Evolutionary conservation across 2,797 vertebrate genomes (phyloP).

Genomic region (Rhinophrynus dorsalis): DNA sequence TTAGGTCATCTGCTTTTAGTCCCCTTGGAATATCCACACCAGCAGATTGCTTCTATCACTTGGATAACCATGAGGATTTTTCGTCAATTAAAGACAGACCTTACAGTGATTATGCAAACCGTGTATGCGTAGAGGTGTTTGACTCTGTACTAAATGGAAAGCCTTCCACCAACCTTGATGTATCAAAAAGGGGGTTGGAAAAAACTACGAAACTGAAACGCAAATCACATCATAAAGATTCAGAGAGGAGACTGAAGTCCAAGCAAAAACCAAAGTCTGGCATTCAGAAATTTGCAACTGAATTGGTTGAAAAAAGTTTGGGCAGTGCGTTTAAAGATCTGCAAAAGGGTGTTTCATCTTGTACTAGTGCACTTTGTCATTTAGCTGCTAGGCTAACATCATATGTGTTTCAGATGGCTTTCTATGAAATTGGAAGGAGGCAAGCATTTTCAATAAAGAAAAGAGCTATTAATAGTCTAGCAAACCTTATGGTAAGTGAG

Average conservation of each 20-base stretch:
- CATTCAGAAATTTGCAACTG: constrained; percentile 91
- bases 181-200: constrained; percentile 49
- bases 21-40: constrained; percentile 78
- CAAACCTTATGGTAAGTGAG: constrained; percentile 88
- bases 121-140: constrained; percentile 86
- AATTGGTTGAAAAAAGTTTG: constrained; percentile 93
- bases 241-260: constrained; percentile 65
- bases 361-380: constrained; percentile 90
- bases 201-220: constrained; percentile 50
- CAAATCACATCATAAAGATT: constrained; percentile 44
- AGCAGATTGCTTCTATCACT: constrained; percentile 83
- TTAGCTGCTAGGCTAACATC: constrained; percentile 90
- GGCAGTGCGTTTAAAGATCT: constrained; percentile 92
- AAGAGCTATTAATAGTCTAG: constrained; percentile 85
- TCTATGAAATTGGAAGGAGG: constrained; percentile 92
- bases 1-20: constrained; percentile 92
- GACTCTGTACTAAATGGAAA: constrained; percentile 77
- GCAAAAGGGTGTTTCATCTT: constrained; percentile 91
- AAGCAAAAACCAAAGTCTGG: constrained; percentile 84
- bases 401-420: constrained; percentile 95
- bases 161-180: constrained; percentile 15
- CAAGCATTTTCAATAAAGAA: constrained; percentile 85
- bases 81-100: constrained; percentile 49
- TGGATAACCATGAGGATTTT: constrained; percentile 64
- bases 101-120: constrained; percentile 87